phyloP scores from a whole-genome alignment of 2,797 vertebrate genomes.

The Danio kyathit region DNA sequence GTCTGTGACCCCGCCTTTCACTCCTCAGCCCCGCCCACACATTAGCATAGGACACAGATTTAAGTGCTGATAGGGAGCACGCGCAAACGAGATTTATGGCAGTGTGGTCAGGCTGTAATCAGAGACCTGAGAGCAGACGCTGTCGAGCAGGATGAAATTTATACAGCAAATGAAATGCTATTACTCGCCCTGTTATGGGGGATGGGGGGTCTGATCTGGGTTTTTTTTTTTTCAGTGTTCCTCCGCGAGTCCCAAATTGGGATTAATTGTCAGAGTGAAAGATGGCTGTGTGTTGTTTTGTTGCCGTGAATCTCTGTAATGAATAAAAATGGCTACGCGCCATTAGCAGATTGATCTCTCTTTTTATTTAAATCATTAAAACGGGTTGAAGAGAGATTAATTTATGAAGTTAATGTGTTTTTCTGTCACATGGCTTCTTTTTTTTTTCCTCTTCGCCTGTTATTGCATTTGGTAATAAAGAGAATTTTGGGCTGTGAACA shows the following conservation, averaged over 20 bases:
- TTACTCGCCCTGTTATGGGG: constrained; percentile 64
- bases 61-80: constrained; percentile 52
- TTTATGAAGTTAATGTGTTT: constrained; percentile 62
- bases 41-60: constrained; percentile 67
- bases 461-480: constrained; percentile 71
- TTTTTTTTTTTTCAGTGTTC: constrained; percentile 63
- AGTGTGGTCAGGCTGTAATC: constrained; percentile 47
- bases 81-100: constrained; percentile 50
- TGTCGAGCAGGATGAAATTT: constrained; percentile 28
- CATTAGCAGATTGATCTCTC: constrained; percentile 72
- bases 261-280: constrained; percentile 62
- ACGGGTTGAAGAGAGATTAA: constrained; percentile 62
- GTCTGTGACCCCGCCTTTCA: constrained; percentile 67
- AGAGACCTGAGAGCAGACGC: constrained; percentile 50
- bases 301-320: constrained; percentile 74
- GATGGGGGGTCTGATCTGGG: constrained; percentile 63
- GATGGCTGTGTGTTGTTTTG: constrained; percentile 55
- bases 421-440: constrained; percentile 61
- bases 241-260: constrained; percentile 60
- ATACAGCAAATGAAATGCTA: constrained; percentile 65
- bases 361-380: constrained; percentile 76
- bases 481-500: constrained; percentile 59
- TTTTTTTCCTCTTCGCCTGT: constrained; percentile 49
- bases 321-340: constrained; percentile 73
- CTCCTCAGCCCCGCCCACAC: constrained; percentile 47